Base-by-base conservation (phyloP, 2,113 vertebrate species). In the Thalassarche chlororhynchos region DNA sequence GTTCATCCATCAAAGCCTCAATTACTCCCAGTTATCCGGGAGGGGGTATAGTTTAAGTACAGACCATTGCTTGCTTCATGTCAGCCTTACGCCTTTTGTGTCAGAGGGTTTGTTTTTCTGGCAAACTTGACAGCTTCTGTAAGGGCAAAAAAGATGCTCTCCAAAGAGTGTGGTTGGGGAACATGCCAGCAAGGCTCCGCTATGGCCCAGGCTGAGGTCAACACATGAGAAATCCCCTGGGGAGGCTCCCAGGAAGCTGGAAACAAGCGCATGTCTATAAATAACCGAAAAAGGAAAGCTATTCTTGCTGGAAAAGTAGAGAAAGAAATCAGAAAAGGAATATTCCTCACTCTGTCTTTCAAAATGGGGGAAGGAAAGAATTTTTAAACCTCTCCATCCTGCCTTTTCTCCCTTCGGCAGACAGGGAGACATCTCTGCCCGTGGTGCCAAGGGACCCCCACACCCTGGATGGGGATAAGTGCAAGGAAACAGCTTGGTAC, bases 1-100 rank as follows among this genome's bases (percentile, higher is more conserved):
- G 77, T 95, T 93, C 93, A 96, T 94, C 95, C 78, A 85, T 95
- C 95, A 97, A 87, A 93, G 70, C 70, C 58, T 81, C 91, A 89
- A 78, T 94, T 97, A 89, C 38, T 85, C 46, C 61, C n/a, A 62
- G 83, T 95, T 92, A 94, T 82, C 52, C 0, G 0, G 77, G 60
- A 70, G 15, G 40, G n/a, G 46, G 5, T 36, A n/a, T 10, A 25
- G 72, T 66, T 89, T 93, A 79, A 91, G 68, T 60, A 66, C 18
- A 79, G 70, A 57, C 57, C 12, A 14, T 17, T 31, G 38, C 55
- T 94, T 46, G 9, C 32, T 79, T 71, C 70, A 46, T 0, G 0
- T 83, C 85, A 89, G 31, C 69, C 89, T 94, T 71, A 80, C 2
- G 20, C 29, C 55, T 72, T 81, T 57, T 78, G 70, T 71, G 74